Conservation (phyloP, 1,140 invertebrate species). For the Cryptotermes secundus region DNA sequence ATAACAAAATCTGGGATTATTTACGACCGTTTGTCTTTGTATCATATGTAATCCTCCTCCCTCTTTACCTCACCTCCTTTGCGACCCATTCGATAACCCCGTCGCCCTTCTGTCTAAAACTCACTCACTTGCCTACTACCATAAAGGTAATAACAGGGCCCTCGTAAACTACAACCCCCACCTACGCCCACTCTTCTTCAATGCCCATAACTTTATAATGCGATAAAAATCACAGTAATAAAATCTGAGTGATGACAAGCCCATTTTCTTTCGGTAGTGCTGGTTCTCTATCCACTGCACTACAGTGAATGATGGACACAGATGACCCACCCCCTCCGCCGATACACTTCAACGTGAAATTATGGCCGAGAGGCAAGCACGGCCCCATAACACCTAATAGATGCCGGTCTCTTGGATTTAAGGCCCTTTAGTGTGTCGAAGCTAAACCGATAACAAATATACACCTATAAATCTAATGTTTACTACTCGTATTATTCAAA, state of each 20-base stretch:
- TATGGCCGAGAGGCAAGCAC: not conserved
- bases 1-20: not conserved
- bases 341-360: not conserved
- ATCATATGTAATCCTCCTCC: not conserved
- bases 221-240: conserved; percentile 20
- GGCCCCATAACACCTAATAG: not conserved
- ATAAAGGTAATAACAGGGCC: not conserved
- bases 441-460: not conserved
- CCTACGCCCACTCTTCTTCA: not conserved
- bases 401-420: not conserved
- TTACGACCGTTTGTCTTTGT: not conserved
- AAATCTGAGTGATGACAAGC: not conserved
- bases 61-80: not conserved
- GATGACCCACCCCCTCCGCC: not conserved
- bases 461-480: not conserved
- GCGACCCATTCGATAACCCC: not conserved
- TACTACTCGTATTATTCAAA: not conserved
- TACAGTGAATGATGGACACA: not conserved
- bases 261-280: not conserved
- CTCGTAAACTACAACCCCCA: not conserved
- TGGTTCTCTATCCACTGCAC: not conserved
- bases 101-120: not conserved
- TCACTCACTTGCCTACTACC: not conserved
- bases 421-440: not conserved
- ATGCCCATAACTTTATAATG: not conserved